These are phyloP conservation scores for Diploptera punctata DNA, from an alignment of 2,888 invertebrate genomes.

Conservation along the genomic window DNA sequence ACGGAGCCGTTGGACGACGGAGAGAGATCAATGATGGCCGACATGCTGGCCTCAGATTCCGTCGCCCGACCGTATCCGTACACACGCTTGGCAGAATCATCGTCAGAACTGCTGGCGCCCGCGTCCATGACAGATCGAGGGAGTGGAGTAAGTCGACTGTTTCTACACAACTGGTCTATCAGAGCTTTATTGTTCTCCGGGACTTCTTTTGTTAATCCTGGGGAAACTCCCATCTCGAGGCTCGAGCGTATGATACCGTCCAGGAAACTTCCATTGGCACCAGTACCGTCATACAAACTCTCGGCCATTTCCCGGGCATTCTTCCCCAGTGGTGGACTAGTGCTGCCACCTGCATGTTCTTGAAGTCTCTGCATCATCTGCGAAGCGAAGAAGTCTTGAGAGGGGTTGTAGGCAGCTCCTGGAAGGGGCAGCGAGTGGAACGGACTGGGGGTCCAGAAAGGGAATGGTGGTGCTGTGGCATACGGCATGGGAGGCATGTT, in stretches of 20 bases:
- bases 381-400: conserved; percentile 76
- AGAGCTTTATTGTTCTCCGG: conserved; percentile 66
- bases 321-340: conserved; percentile 50
- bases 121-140: conserved; percentile 46
- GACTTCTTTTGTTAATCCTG: conserved; percentile 27
- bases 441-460: conserved; percentile 76
- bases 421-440: conserved; percentile 62
- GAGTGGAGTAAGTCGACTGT: conserved; percentile 62
- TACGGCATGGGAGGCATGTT: conserved; percentile 55
- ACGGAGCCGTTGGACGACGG: conserved; percentile 35
- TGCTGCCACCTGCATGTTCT: conserved; percentile 60
- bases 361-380: conserved; percentile 82
- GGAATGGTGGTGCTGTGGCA: conserved; percentile 68
- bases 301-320: conserved; percentile 67
- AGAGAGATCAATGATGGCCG: conserved; percentile 36
- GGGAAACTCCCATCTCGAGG: conserved; percentile 70
- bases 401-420: conserved; percentile 58
- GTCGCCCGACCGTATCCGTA: not conserved
- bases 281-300: conserved; percentile 67
- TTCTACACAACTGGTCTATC: conserved; percentile 70
- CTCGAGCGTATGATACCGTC: conserved; percentile 86
- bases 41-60: conserved; percentile 23
- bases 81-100: conserved; percentile 38
- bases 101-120: conserved; percentile 42
- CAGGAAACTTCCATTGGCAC: conserved; percentile 77